Base-by-base conservation (phyloP, 2,113 vertebrate genomes). In the Apodemus sylvaticus region DNA sequence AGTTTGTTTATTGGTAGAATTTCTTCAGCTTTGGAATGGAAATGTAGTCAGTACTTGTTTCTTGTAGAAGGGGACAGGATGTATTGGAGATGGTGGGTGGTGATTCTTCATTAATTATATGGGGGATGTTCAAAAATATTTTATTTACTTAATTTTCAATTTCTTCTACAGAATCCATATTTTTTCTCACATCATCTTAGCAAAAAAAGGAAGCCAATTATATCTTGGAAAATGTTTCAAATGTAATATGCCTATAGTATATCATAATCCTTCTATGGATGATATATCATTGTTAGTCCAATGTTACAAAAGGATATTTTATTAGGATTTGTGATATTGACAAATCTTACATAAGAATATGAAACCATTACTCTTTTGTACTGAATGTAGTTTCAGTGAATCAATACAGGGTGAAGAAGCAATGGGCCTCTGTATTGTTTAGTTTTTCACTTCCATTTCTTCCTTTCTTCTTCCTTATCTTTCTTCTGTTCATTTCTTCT, bases 331-430 rank as follows among this genome's bases (percentile, higher is more conserved):
- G 0, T 76, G 29, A 34, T 77, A 29, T 60, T 55, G 45, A 82
- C 11, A 85, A 89, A 1, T 17, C 22, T 24, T 45, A 31, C 14
- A 39, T 51, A 92, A 20, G 24, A 87, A 14, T 74, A 10, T 16
- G 39, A 39, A 85, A 6, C 5, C 7, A n/a, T 3, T 17, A 16
- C 8, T 55, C 39, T 58, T 34, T 36, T 6, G 14, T 68, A 34
- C 0, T n/a, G 45, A 82, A n/a, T 87, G 66, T 60, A 5, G 26
- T 19, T 16, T 14, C 1, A 45, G 29, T 45, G 13, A 36, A 9
- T 31, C 4, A 77, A 42, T 34, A 42, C 29, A 9, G 34, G 19
- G 68, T n/a, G 0, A 2, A 12, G 22, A 45, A 17, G 0, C 1
- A 58, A 42, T 4, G 68, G 3, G 1, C 20, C 7, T 19, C 7